These are phyloP conservation scores for Gopherus flavomarginatus DNA, from an alignment of 2,113 vertebrate genomes.

Conservation along the genomic window DNA sequence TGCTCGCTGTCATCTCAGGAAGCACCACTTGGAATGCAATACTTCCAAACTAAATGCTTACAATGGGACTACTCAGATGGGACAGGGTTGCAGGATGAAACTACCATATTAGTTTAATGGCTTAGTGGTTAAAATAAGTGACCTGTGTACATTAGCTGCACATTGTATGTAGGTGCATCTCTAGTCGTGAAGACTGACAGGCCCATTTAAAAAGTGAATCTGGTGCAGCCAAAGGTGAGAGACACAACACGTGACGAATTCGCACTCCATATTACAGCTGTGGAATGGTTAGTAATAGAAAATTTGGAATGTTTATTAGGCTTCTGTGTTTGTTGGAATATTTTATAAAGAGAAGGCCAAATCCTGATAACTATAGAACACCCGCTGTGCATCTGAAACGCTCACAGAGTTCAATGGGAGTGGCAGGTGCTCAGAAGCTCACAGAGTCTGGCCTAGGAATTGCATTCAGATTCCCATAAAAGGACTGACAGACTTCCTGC, in stretches of 20 bases:
- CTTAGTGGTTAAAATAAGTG: neutral
- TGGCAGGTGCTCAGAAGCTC: neutral
- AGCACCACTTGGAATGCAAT: neutral
- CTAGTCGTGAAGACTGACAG: neutral
- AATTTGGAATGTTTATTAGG: neutral
- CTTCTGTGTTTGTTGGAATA: neutral
- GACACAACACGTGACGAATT: neutral
- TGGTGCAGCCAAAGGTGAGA: neutral
- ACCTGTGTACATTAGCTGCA: neutral
- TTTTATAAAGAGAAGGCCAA: neutral
- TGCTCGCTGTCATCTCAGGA: neutral
- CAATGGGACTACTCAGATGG: neutral
- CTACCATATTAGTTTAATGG: neutral
- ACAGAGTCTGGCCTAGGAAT: neutral
- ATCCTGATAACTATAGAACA: neutral
- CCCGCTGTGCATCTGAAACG: neutral
- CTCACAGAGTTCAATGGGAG: neutral
- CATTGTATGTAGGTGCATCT: neutral
- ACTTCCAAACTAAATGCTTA: neutral
- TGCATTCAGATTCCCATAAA: slow-evolving; percentile 16
- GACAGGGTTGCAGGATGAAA: neutral
- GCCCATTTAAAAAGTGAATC: neutral
- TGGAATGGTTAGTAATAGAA: neutral
- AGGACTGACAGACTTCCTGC: neutral
- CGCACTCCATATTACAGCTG: neutral